Evolutionary conservation across 2,113 vertebrate species (phyloP), one percentile per base, ranked within the genome.

Genomic region (Prionailurus viverrinus): DNA sequence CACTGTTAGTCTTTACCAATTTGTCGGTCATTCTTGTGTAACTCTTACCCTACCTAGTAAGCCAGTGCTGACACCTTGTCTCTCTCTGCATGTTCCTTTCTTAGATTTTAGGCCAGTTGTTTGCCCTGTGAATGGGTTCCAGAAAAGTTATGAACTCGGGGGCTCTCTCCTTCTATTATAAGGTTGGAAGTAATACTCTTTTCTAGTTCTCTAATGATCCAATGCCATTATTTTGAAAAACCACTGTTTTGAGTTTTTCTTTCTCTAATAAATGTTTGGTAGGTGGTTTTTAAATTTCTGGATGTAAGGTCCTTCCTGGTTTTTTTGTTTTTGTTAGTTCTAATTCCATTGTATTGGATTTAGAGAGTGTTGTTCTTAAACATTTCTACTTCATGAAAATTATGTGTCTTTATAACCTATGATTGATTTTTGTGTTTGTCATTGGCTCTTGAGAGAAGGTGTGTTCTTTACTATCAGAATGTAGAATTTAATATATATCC

Each of bases 391-490:
- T 63, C 21, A 9, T 92, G 73, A 7, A 48, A 79, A 5, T 63
- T 80, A 33, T 53, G 74, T 95, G 71, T 85, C 51, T 87, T 81
- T 41, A n/a, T 73, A n/a, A 71, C 41, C 63, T 86, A 31, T 86
- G 53, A 41, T 73, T 79, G 41, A 41, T 86, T 92, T 95, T 65
- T 92, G 19, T 63, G 73, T 41, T 27, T 86, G 19, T 86, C 53
- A 66, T 80, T 86, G 65, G 23, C 82, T 87, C 91, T 95, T 95
- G 82, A 87, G 89, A 80, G 48, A 31, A 86, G 39, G n/a, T 89
- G 2, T 73, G 13, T 84, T 95, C 29, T 83, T 11, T 66, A 29
- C 63, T 82, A 71, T 58, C 51, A 90, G 36, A 29, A 66, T 81
- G 41, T 65, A 65, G 33, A 79, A 31, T 95, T 79, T 31, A 58